Percentiles rank a stretch among this genome's conserved stretches.
These are phyloP conservation scores for Rotaria sp. DNA, from an alignment of 2,888 invertebrate species.

Conservation along the genomic window DNA sequence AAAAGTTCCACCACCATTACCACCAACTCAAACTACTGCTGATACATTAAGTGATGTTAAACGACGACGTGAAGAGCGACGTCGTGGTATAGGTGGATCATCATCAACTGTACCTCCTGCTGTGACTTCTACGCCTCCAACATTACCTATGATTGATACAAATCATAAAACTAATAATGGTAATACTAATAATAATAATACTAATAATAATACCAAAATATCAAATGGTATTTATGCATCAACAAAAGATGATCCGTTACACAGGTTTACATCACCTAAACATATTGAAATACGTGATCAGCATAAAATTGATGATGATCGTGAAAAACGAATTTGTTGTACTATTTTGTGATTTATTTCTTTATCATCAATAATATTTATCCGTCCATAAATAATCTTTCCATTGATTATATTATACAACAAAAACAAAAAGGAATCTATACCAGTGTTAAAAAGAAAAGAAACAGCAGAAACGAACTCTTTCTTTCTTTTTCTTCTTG, in stretches of 20 bases:
- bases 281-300: not conserved
- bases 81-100: not conserved
- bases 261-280: not conserved
- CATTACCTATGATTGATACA: not conserved
- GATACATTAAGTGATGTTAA: conserved; percentile 21
- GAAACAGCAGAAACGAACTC: no score
- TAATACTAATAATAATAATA: not conserved
- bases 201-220: not conserved
- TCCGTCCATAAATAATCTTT: not conserved
- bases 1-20: not conserved
- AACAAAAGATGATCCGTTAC: not conserved
- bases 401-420: not conserved
- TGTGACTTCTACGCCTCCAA: not conserved
- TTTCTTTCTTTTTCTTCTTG: not conserved
- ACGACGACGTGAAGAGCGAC: conserved; percentile 12
- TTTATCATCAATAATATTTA: not conserved
- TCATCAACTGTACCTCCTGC: not conserved
- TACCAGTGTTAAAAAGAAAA: not conserved
- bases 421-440: not conserved
- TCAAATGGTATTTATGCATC: not conserved
- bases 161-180: not conserved
- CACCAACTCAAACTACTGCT: not conserved
- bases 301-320: not conserved
- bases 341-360: not conserved
- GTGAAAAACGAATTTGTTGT: conserved; percentile 19